Conservation (phyloP, 1,140 invertebrate species). For the Melanaphis sacchari region DNA sequence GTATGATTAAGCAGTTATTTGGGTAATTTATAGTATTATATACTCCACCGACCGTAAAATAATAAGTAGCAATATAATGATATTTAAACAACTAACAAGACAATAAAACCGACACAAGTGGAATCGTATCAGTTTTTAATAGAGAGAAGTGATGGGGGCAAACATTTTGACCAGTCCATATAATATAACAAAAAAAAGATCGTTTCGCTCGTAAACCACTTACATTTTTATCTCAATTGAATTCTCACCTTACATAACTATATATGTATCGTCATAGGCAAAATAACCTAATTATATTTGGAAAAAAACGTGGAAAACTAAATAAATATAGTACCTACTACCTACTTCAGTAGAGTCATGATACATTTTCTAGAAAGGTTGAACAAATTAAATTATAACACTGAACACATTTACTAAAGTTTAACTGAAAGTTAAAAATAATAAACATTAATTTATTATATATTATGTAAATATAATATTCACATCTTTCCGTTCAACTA, state of each 20-base stretch:
- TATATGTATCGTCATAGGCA: neutral
- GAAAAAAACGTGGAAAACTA: neutral
- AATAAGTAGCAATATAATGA: conserved; percentile 1
- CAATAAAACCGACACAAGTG: neutral
- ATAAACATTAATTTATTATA: neutral
- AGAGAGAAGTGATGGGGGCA: neutral
- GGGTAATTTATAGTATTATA: neutral
- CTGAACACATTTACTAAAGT: neutral
- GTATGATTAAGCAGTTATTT: neutral
- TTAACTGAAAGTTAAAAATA: neutral
- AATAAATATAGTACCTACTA: neutral
- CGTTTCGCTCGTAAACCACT: neutral
- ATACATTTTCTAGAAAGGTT: neutral
- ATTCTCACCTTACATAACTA: neutral
- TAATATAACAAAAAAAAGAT: neutral
- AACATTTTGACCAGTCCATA: neutral
- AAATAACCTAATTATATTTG: neutral
- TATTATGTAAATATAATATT: too few relatives aligned
- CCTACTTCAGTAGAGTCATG: neutral
- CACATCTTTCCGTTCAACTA: neutral
- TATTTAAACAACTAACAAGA: conserved; percentile 2
- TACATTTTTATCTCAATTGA: neutral
- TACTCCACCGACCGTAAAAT: neutral
- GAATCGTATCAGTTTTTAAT: neutral
- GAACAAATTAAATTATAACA: neutral